phyloP scores from a whole-genome alignment of 2,888 invertebrate species.

The Morpho helenor region DNA sequence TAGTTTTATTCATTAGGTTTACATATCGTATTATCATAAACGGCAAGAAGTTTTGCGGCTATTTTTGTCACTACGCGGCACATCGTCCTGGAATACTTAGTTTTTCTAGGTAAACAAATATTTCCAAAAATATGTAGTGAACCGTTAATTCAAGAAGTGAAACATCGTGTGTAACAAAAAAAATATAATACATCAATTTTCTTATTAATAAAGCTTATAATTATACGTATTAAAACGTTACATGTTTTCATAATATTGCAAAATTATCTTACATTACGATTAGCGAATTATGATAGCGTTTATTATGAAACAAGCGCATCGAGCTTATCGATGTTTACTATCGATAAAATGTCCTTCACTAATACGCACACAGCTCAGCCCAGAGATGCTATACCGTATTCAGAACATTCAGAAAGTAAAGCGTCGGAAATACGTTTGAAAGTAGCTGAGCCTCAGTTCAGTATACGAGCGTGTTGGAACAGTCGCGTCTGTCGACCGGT shows the following conservation, averaged over 20 bases:
- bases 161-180: no score
- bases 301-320: background rate
- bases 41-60: no score
- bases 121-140: no score
- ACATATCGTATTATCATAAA: no score
- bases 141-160: no score
- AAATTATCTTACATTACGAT: background rate
- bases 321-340: constrained; percentile 13
- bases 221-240: background rate
- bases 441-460: constrained; percentile 49
- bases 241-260: background rate
- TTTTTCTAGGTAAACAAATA: no score
- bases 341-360: constrained; percentile 27
- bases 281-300: background rate
- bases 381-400: constrained; percentile 29
- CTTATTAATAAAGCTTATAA: background rate
- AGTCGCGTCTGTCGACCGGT: constrained; percentile 55
- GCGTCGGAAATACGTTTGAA: constrained; percentile 55
- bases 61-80: no score
- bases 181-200: background rate
- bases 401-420: constrained; percentile 44
- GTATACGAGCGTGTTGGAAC: constrained; percentile 45
- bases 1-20: no score
- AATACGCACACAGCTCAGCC: constrained; percentile 23
- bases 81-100: no score